phyloP scores from a whole-genome alignment of 2,888 invertebrate genomes.

The Gastracanthus pulcherrimus region DNA sequence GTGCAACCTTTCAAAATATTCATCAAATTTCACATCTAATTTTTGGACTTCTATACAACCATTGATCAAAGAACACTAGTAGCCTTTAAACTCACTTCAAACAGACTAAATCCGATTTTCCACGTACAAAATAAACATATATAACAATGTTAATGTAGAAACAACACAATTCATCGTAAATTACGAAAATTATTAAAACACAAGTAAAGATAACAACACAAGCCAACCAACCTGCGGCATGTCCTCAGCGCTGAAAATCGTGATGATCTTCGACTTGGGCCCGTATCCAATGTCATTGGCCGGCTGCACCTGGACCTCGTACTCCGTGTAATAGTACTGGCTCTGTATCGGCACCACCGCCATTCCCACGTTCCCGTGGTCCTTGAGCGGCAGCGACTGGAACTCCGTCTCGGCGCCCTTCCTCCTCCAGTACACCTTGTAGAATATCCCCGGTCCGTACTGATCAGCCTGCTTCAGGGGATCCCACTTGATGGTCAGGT shows the following conservation, averaged over 20 bases:
- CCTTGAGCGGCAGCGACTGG: conserved; percentile 84
- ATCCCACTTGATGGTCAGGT: conserved; percentile 94
- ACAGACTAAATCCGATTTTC: too few relatives aligned
- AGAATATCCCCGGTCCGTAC: conserved; percentile 93
- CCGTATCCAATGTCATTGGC: conserved; percentile 90
- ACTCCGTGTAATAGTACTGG: conserved; percentile 89
- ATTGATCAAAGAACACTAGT: too few relatives aligned
- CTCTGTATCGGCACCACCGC: conserved; percentile 87
- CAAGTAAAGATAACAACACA: not conserved
- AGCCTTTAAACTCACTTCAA: too few relatives aligned
- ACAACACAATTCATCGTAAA: too few relatives aligned
- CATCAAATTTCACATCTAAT: too few relatives aligned
- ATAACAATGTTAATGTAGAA: too few relatives aligned
- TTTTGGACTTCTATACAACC: too few relatives aligned
- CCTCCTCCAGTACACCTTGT: conserved; percentile 93
- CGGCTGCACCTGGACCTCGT: conserved; percentile 92
- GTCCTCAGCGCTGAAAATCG: conserved; percentile 92
- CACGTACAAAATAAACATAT: too few relatives aligned
- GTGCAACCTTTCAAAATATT: too few relatives aligned
- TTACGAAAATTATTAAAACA: not conserved
- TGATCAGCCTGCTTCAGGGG: conserved; percentile 88
- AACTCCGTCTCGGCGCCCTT: conserved; percentile 86
- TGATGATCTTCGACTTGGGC: conserved; percentile 86
- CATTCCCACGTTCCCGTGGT: conserved; percentile 87
- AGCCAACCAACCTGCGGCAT: conserved; percentile 85